Evolutionary conservation across 1,140 invertebrate species (phyloP).

Genomic region (Drosophila nikananu): DNA sequence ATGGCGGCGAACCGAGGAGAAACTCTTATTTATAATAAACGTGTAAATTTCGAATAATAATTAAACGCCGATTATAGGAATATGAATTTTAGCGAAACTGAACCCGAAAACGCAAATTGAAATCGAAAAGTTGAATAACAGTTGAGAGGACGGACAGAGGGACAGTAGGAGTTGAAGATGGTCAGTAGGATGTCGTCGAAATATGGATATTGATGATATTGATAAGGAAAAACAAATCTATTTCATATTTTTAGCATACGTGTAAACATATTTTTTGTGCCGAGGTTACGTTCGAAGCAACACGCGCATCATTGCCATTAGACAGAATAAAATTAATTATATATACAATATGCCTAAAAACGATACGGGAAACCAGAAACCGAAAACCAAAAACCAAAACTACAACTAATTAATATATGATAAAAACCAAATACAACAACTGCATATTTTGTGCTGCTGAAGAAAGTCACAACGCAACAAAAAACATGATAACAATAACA

Average conservation of each 20-base stretch:
- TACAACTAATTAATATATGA: slow-evolving; percentile 52
- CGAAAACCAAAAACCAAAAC: slow-evolving; percentile 14
- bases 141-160: not conserved
- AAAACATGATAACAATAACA: slow-evolving; percentile 45
- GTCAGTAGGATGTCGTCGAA: slow-evolving; percentile 17
- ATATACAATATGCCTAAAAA: slow-evolving; percentile 57
- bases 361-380: slow-evolving; percentile 29
- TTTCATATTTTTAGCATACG: slow-evolving; percentile 77
- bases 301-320: slow-evolving; percentile 83
- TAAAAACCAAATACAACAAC: slow-evolving; percentile 45
- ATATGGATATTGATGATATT: slow-evolving; percentile 37
- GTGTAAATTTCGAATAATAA: slow-evolving; percentile 72
- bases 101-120: slow-evolving; percentile 35
- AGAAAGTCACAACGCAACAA: slow-evolving; percentile 82
- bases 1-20: slow-evolving; percentile 19
- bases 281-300: slow-evolving; percentile 78
- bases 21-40: slow-evolving; percentile 51
- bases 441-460: slow-evolving; percentile 83
- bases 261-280: slow-evolving; percentile 78
- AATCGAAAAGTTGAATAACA: slow-evolving; percentile 45
- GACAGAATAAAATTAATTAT: slow-evolving; percentile 74
- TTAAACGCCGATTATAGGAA: slow-evolving; percentile 36
- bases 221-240: slow-evolving; percentile 56
- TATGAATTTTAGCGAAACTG: slow-evolving; percentile 44
- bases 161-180: not conserved